Base-by-base conservation (phyloP, 2,888 invertebrate species). In the Carabus problematicus region DNA sequence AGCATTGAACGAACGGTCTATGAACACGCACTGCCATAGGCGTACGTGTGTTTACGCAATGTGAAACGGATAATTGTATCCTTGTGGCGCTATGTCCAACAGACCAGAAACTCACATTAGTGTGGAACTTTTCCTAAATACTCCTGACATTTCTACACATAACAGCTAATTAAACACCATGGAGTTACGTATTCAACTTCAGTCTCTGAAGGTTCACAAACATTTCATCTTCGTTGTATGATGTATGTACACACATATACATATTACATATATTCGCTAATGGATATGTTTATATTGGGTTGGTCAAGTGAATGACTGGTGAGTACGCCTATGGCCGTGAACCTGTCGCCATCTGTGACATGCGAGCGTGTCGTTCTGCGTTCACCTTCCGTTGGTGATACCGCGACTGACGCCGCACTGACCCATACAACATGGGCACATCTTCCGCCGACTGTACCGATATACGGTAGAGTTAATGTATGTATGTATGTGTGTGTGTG, bases 331-430 rank as follows among this genome's bases (percentile, higher is more conserved):
- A 40, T 64, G 63, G 42, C 49, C 62, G 6, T 42, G 42, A 64
- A 41, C 42, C 41, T 54, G 54, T 64, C 63, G 52, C 63, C 18
- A 54, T 52, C 41, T 19, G 45, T 45, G 45, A 18, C 63, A 54
- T 64, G 63, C 63, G 54, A 64, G 18, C 54, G 52, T 54, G 40
- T 64, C 63, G 42, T 64, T 54, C 41, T 18, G 40, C 45, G 52
- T 16, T 45, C 14, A 14, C 18, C 52, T 19, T 52, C 52, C 29
- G 19, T 14, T 16, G 52, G 9, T 52, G 52, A 16, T 45, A 60
- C 42, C 41, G 59, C 59, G 42, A 40, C 59, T 18, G 18, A 11
- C 41, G 59, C 41, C 42, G 45, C 63, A 64, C 63, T 41, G 18
- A 42, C 54, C 55, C 43, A 43, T 45, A 18, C 41, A 58, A 58